Evolutionary conservation across 2,888 invertebrate genomes (phyloP), one percentile per base, ranked within the genome.

Genomic region (Drosophila leonis): DNA sequence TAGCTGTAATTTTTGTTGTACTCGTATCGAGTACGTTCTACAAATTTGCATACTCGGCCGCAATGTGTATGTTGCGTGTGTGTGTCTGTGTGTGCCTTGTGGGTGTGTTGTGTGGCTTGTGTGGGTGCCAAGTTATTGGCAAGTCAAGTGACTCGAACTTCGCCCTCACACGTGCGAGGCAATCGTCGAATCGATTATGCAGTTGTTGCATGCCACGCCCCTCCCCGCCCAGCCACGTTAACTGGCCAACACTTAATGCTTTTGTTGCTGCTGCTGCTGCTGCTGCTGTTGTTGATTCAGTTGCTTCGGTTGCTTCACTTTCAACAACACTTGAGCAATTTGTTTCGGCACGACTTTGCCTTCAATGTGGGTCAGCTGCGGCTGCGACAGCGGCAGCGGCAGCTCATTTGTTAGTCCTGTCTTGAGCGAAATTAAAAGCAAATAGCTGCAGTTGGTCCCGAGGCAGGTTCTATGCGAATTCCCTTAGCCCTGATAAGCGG

Each of bases 341-440:
- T 84, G 79, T 83, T 86, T 60, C 67, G 72, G 60, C 61, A 41
- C 63, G 65, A 74, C 67, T 69, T 80, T 62, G n/a, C 48, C 54
- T 71, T 48, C 49, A 39, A 80, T 80, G 80, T 82, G 80, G 72
- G 85, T 83, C 82, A 86, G 72, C 65, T 49, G 57, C 52, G 31
- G 39, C 55, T 46, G 52, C 35, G 15, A 54, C 68, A 70, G 63
- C 70, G 18, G 10, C 18, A 10, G 41, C n/a, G 65, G 49, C 73
- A 83, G 68, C 86, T 81, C 82, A 76, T 73, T 83, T 79, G 81
- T 80, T 88, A 77, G 82, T 66, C 73, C 68, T 82, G 83, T 88
- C 88, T 85, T 55, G 68, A 70, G 69, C 60, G 78, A 87, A 85
- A 85, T 85, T 87, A 89, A 85, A 89, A 85, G 89, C 85, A 85